Percentiles rank a stretch among this genome's conserved stretches.
Conservation (phyloP, 2,888 invertebrate species). For the Dyspetes luteomarginatus region DNA sequence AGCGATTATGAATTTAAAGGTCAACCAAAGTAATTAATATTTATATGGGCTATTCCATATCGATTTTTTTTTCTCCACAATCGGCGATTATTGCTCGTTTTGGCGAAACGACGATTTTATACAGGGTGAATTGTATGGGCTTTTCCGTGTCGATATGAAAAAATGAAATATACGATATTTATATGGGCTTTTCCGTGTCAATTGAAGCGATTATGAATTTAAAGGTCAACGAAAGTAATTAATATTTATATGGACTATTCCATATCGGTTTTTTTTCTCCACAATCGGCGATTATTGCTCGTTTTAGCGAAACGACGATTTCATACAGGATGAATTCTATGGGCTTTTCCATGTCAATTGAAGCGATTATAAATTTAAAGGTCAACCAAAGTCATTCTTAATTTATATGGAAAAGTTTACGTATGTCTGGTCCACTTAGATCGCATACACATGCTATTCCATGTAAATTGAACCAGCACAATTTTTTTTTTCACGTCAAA, state of each 20-base stretch:
- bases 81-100: neutral
- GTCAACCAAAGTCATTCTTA: neutral
- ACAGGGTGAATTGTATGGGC: no score
- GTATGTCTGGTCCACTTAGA: neutral
- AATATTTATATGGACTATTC: constrained; percentile 8
- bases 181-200: neutral
- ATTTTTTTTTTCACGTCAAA: no score
- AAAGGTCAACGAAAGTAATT: constrained; percentile 4
- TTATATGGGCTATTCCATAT: constrained; percentile 7
- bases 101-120: neutral
- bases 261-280: constrained; percentile 1
- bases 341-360: no score
- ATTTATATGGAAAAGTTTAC: constrained; percentile 31
- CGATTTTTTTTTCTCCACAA: neutral
- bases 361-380: no score
- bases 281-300: neutral
- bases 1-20: constrained; percentile 23
- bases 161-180: neutral
- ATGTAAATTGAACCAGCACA: no score
- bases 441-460: neutral
- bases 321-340: neutral
- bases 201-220: constrained; percentile 12
- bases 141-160: no score
- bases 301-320: neutral
- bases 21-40: neutral